These are phyloP conservation scores for Furcula furcula DNA, from an alignment of 2,888 invertebrate genomes.

Conservation along the genomic window DNA sequence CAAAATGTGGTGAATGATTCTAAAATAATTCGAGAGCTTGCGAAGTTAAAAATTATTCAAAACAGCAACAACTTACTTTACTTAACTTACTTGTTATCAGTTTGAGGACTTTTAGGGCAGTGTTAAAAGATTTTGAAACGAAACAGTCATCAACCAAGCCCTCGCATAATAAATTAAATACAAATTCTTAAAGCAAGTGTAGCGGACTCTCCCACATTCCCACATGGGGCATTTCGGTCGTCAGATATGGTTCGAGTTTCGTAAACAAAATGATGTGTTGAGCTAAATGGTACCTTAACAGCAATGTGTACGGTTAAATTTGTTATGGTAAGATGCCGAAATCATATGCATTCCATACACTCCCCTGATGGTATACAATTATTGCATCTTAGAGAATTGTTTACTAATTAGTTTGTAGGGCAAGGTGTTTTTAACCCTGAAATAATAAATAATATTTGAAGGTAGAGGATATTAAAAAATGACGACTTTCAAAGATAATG, in stretches of 20 bases:
- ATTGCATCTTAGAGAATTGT: slow-evolving; percentile 47
- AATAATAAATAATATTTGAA: too few relatives aligned
- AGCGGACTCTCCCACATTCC: slow-evolving; percentile 50
- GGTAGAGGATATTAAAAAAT: too few relatives aligned
- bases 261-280: slow-evolving; percentile 49
- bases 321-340: slow-evolving; percentile 34
- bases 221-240: slow-evolving; percentile 57
- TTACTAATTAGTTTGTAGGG: slow-evolving; percentile 51
- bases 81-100: too few relatives aligned
- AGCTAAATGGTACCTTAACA: slow-evolving; percentile 30
- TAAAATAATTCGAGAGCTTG: too few relatives aligned
- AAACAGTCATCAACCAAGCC: too few relatives aligned
- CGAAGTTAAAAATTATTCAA: too few relatives aligned
- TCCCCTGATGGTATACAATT: slow-evolving; percentile 34
- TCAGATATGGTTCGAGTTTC: slow-evolving; percentile 50
- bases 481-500: too few relatives aligned
- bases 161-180: slow-evolving; percentile 22
- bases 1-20: too few relatives aligned
- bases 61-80: too few relatives aligned
- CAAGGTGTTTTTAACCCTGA: too few relatives aligned
- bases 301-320: slow-evolving; percentile 23
- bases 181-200: slow-evolving; percentile 36
- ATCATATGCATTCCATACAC: slow-evolving; percentile 45
- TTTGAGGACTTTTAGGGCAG: too few relatives aligned
- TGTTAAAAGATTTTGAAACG: too few relatives aligned